phyloP scores from a whole-genome alignment of 2,888 invertebrate species.

The Ophion costatus region DNA sequence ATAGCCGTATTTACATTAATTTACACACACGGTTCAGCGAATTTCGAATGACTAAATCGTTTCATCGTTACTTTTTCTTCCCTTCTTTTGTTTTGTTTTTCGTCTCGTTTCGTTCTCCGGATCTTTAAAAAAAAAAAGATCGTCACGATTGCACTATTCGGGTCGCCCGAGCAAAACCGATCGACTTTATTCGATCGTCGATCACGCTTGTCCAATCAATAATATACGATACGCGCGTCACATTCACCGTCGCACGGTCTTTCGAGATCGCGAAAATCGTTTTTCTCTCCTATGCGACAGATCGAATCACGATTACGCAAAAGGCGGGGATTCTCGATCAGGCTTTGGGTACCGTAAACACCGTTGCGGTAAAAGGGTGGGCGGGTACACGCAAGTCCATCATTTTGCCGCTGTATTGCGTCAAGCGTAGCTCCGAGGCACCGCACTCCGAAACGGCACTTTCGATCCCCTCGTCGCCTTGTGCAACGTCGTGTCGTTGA shows the following conservation, averaged over 20 bases:
- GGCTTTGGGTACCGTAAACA: no score
- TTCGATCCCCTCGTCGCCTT: no score
- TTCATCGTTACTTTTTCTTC: conserved; percentile 41
- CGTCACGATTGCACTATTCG: conserved; percentile 65
- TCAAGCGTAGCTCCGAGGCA: no score
- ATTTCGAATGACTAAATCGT: conserved; percentile 47
- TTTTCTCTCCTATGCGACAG: neutral
- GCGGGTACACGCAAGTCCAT: no score
- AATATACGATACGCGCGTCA: conserved; percentile 29
- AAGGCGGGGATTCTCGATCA: neutral
- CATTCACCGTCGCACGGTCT: neutral
- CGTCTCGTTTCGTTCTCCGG: conserved; percentile 26
- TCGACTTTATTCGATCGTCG: conserved; percentile 44
- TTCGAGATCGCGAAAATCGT: neutral
- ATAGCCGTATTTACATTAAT: conserved; percentile 62
- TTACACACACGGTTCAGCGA: conserved; percentile 59
- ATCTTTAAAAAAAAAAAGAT: conserved; percentile 44
- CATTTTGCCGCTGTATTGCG: no score
- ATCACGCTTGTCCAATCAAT: conserved; percentile 54
- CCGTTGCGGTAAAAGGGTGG: no score
- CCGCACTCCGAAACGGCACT: no score
- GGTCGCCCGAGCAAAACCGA: conserved; percentile 46
- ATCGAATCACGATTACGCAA: conserved; percentile 30
- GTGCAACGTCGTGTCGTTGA: no score
- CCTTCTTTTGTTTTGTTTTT: conserved; percentile 3